These are phyloP conservation scores for Mactromeris polynyma DNA, from an alignment of 2,888 invertebrate genomes.

Conservation along the genomic window DNA sequence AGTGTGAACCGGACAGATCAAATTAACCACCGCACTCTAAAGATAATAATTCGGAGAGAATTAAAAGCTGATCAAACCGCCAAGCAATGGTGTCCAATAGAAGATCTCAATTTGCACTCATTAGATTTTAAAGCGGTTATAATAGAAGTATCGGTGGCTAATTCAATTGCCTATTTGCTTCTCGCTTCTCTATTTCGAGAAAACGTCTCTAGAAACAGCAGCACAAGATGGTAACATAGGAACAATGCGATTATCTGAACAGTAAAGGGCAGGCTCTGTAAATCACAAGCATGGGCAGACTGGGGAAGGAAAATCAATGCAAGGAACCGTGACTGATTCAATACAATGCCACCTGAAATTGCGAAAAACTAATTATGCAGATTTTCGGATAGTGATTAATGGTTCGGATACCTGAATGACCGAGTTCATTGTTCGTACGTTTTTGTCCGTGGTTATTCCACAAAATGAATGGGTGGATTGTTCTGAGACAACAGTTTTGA, in stretches of 20 bases:
- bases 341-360: conserved; percentile 50
- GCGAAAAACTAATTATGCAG: conserved; percentile 65
- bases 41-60: conserved; percentile 70
- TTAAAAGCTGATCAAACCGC: conserved; percentile 52
- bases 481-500: not conserved
- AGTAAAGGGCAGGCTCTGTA: conserved; percentile 42
- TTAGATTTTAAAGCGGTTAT: conserved; percentile 72
- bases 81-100: conserved; percentile 55
- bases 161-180: conserved; percentile 63
- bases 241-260: conserved; percentile 65
- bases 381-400: conserved; percentile 55
- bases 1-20: conserved; percentile 68
- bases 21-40: conserved; percentile 65
- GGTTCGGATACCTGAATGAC: conserved; percentile 60
- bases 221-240: conserved; percentile 42
- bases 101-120: conserved; percentile 67
- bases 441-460: conserved; percentile 26
- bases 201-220: not conserved
- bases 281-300: conserved; percentile 62
- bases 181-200: conserved; percentile 12
- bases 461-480: not conserved
- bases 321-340: conserved; percentile 38
- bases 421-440: conserved; percentile 47
- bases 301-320: conserved; percentile 42
- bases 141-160: conserved; percentile 64